phyloP scores from a whole-genome alignment of 2,113 vertebrate genomes.

The Pristiophorus japonicus region DNA sequence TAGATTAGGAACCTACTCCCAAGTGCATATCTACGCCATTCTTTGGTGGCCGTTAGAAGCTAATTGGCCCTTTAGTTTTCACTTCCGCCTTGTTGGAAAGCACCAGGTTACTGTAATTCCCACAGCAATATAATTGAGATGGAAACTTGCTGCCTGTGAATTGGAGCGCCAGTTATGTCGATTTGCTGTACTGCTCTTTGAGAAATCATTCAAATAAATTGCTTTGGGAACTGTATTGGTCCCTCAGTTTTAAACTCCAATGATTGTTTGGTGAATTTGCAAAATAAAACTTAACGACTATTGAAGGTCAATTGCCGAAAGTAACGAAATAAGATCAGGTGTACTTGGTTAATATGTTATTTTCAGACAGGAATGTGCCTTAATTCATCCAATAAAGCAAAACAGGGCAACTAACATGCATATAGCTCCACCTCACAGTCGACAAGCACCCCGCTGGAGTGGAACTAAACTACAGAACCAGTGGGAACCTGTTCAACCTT shows the following conservation, averaged over 20 bases:
- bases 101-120: not conserved
- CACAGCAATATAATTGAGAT: not conserved
- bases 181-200: not conserved
- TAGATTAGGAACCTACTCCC: not conserved
- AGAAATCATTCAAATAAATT: slow-evolving; percentile 1
- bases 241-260: not conserved
- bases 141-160: not conserved
- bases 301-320: not conserved
- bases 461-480: too few relatives aligned
- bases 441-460: too few relatives aligned
- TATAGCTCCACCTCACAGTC: too few relatives aligned
- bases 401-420: not conserved
- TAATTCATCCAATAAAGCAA: not conserved
- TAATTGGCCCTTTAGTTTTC: not conserved
- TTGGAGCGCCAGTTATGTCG: not conserved
- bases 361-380: not conserved
- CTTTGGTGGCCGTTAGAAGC: not conserved
- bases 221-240: not conserved
- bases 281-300: not conserved
- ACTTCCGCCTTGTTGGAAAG: not conserved
- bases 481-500: too few relatives aligned
- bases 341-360: not conserved
- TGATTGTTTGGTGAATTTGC: not conserved
- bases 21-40: not conserved
- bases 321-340: not conserved